Base-by-base conservation (phyloP, 2,797 vertebrate species). In the Heteromormyrus szaboi region DNA sequence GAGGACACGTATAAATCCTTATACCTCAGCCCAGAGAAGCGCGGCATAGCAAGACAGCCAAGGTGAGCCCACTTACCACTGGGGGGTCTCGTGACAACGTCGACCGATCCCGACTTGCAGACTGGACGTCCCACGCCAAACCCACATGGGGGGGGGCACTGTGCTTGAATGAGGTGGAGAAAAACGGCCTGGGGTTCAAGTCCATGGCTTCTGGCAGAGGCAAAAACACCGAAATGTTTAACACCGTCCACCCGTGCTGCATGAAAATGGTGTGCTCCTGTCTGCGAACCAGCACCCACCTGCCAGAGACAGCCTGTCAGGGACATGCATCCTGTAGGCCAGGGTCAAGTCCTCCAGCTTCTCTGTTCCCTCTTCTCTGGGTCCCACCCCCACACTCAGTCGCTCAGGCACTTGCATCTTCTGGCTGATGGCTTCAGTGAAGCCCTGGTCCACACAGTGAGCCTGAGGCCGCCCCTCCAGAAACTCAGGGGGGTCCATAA, bases 351-450 rank as follows among this genome's bases (percentile, higher is more conserved):
- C 93, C 29, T 94, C 93, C 1, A 37, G 12, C 53, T 7, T 81
- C 2, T 19, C 17, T 25, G 41, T 88, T 37, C 91, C 87, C 9
- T 89, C 90, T 17, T 90, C 91, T n/a, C 56, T 90, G 62, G 88
- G 88, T 17, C 29, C 88, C 0, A 22, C 90, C 87, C 65, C 90
- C 9, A 96, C 91, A 72, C 95, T 94, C 89, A 97, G 94, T 37
- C 92, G 93, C 79, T 91, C 94, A 9, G 95, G 96, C 7, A 97
- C 94, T 46, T 92, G 94, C 96, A 96, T 96, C 89, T 91, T 94
- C 37, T 94, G 93, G 88, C 89, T 95, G 93, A 96, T 95, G 90
- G 91, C 91, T 86, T 96, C 96, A 0, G 92, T 95, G 90, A 95
- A 96, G 87, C 88, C 79, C 56, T 92, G 87, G 88, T 96, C 95